These are phyloP conservation scores for Limonius californicus DNA, from an alignment of 1,140 invertebrate genomes.

Conservation along the genomic window DNA sequence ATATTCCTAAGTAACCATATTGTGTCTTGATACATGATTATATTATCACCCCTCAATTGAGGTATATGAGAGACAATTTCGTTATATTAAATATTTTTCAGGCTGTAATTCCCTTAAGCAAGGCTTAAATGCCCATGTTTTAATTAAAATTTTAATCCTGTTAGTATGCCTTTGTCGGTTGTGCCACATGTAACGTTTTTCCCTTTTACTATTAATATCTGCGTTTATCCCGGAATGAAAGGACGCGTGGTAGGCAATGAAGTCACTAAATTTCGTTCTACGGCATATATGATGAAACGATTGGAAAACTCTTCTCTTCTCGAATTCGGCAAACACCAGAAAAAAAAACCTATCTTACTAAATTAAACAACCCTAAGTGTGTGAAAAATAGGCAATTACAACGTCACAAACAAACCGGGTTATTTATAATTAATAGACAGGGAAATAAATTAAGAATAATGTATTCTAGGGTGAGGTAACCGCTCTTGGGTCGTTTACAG, in stretches of 20 bases:
- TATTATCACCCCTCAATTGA: too few species aligned
- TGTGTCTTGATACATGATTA: too few species aligned
- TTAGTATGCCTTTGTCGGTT: neutral
- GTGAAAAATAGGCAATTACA: constrained; percentile 13
- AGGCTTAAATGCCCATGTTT: neutral
- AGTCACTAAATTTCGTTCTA: too few species aligned
- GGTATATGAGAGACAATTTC: too few species aligned
- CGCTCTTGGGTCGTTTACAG: neutral
- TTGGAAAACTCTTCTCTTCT: too few species aligned
- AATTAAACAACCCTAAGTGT: neutral
- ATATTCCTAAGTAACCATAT: too few species aligned
- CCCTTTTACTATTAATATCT: neutral
- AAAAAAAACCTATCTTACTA: neutral
- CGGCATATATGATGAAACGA: too few species aligned
- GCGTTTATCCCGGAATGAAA: neutral
- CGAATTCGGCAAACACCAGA: too few species aligned
- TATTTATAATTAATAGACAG: constrained; percentile 14
- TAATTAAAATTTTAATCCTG: neutral
- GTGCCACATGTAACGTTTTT: neutral
- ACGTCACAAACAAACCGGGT: constrained; percentile 11
- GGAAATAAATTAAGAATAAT: constrained; percentile 14
- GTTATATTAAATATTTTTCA: too few species aligned
- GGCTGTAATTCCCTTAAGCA: neutral
- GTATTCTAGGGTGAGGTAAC: constrained; percentile 5
- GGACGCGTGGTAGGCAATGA: too few species aligned